Evolutionary conservation across 2,113 vertebrate species (phyloP), one percentile per base, ranked within the genome.

Genomic region (Tachycineta bicolor): DNA sequence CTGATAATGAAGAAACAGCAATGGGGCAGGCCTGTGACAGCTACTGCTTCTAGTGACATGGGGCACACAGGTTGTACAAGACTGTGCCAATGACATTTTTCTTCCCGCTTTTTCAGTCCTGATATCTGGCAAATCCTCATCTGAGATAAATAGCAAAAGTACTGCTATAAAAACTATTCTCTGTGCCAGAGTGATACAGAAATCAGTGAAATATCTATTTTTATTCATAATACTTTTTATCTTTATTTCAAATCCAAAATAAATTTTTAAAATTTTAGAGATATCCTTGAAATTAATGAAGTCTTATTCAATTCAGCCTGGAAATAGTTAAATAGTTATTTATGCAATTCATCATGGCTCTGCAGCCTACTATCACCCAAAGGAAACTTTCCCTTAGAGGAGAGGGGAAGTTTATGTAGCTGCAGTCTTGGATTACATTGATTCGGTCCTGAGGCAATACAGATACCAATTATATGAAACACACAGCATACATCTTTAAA

Each of bases 381-480:
- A 82, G 44, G 93, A 94, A 85, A 79, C 60, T 79, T 89, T 41
- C 78, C 41, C 8, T 52, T 76, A 20, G 12, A 83, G 37, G 58
- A 85, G 41, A 83, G 34, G 26, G 64, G 49, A 95, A 93, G 82
- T 93, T 95, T 92, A 87, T 93, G 43, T 94, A 83, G 68, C 80
- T 90, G 41, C 19, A 73, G 70, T 87, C 77, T 93, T 70, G 43
- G 80, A 91, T 94, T 91, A 84, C 65, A 62, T 84, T 14, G 5
- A 21, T 74, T 93, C 74, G 89, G 74, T 85, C 75, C 70, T 43
- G 55, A 95, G 94, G 82, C 70, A 76, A 88, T 85, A 90, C 55
- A 91, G 67, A 85, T 91, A 56, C 62, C 78, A 93, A 56, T 95
- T 90, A 91, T 65, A 88, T 37, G 53, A 68, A 47, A 80, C 67